Percentiles rank a stretch among this genome's conserved stretches.
phyloP scores from a whole-genome alignment of 2,888 invertebrate species.

The Drosophila maculinotata region DNA sequence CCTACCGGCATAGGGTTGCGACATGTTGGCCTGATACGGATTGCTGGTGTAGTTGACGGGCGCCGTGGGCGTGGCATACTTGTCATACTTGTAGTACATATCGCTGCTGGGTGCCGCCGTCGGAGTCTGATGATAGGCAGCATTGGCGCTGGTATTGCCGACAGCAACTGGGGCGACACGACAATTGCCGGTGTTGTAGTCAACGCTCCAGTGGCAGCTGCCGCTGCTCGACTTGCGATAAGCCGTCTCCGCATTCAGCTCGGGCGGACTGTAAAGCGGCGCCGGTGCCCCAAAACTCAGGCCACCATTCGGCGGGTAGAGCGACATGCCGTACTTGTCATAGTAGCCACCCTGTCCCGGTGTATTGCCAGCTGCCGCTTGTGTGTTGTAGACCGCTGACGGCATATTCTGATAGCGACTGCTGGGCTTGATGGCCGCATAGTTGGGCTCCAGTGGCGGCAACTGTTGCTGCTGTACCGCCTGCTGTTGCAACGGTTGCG shows the following conservation, averaged over 20 bases:
- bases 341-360: slow-evolving; percentile 53
- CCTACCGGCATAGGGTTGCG: slow-evolving; percentile 55
- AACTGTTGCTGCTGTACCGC: slow-evolving; percentile 53
- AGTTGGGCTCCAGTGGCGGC: slow-evolving; percentile 66
- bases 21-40: slow-evolving; percentile 49
- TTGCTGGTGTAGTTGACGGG: slow-evolving; percentile 42
- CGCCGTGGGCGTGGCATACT: slow-evolving; percentile 52
- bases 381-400: slow-evolving; percentile 14
- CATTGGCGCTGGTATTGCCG: slow-evolving; percentile 12
- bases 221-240: slow-evolving; percentile 66
- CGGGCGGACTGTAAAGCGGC: slow-evolving; percentile 65
- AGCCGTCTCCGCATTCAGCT: slow-evolving; percentile 42
- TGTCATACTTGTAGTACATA: slow-evolving; percentile 74
- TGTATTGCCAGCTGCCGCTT: slow-evolving; percentile 2
- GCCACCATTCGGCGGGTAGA: slow-evolving; percentile 53
- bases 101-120: slow-evolving; percentile 37
- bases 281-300: slow-evolving; percentile 46
- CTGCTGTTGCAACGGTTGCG: slow-evolving; percentile 30
- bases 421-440: slow-evolving; percentile 71
- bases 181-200: slow-evolving; percentile 68
- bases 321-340: slow-evolving; percentile 75
- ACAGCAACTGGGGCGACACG: slow-evolving; percentile 34
- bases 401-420: slow-evolving; percentile 60
- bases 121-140: slow-evolving; percentile 53
- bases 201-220: slow-evolving; percentile 74